Percentiles rank a stretch among this genome's conserved stretches.
Evolutionary conservation across 53 echinoderm and acorn worm genomes (phyloP).

Genomic region (Paelopatides confundens): DNA sequence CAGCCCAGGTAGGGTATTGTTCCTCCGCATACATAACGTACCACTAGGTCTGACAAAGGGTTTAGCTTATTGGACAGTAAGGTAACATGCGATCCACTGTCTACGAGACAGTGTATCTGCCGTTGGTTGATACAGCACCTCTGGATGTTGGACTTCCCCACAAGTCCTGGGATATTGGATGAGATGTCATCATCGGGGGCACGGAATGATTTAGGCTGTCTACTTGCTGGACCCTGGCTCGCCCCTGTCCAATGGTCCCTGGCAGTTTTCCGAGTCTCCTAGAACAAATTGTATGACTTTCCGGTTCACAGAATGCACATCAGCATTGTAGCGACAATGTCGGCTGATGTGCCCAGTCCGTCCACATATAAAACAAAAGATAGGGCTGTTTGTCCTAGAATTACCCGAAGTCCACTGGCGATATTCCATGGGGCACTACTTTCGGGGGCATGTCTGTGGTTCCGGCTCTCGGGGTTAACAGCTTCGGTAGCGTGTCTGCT

Average conservation of each 20-base stretch:
- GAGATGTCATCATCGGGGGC: neutral
- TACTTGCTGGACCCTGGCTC: neutral
- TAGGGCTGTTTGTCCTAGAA: neutral
- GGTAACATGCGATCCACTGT: constrained; percentile 75
- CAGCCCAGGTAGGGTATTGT: constrained; percentile 59
- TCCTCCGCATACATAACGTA: constrained; percentile 69
- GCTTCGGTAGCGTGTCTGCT: no score
- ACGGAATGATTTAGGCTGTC: neutral
- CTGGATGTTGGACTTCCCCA: neutral
- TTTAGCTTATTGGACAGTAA: neutral
- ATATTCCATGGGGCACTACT: neutral
- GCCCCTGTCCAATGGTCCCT: neutral
- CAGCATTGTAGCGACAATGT: neutral
- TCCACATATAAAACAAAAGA: constrained; percentile 13
- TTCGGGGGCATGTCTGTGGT: no score
- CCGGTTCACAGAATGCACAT: neutral
- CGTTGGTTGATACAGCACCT: neutral
- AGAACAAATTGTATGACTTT: neutral
- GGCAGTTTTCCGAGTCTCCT: neutral
- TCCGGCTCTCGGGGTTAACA: no score
- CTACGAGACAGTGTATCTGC: constrained; percentile 40
- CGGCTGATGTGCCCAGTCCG: neutral
- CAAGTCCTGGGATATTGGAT: neutral
- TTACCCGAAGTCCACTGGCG: neutral
- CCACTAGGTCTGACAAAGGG: constrained; percentile 57